phyloP scores from a whole-genome alignment of 2,797 vertebrate species.

The Heteromormyrus szaboi region DNA sequence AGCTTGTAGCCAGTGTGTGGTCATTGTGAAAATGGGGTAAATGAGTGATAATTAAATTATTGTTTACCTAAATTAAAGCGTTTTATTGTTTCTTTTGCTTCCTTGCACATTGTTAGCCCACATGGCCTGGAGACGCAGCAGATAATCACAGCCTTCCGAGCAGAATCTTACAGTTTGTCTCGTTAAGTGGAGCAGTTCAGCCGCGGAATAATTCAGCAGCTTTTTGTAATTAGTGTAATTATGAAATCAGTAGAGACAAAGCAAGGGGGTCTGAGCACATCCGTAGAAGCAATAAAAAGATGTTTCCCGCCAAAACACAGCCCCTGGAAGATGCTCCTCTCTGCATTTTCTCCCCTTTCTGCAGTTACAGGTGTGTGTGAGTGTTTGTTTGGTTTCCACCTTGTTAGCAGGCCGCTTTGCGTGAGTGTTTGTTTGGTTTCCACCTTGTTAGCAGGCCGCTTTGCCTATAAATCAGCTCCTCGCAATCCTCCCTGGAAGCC shows the following conservation, averaged over 20 bases:
- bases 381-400: neutral
- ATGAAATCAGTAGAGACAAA: neutral
- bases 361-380: neutral
- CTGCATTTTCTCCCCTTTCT: neutral
- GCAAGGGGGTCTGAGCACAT: neutral
- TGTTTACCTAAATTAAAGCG: constrained; percentile 69
- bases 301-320: neutral
- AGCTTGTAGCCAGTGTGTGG: constrained; percentile 85
- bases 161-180: neutral
- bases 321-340: neutral
- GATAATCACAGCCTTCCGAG: neutral
- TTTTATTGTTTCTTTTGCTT: constrained; percentile 5
- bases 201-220: neutral
- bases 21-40: constrained; percentile 82
- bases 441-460: constrained; percentile 54
- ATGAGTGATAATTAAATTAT: constrained; percentile 81
- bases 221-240: neutral
- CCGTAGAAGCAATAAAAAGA: neutral
- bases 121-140: neutral
- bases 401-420: constrained; percentile 48
- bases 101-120: neutral
- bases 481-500: constrained; percentile 63
- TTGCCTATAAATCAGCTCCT: constrained; percentile 65
- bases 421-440: neutral
- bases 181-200: neutral